These are phyloP conservation scores for Forbesichthys agassizii DNA, from an alignment of 2,113 vertebrate genomes.

Conservation along the genomic window DNA sequence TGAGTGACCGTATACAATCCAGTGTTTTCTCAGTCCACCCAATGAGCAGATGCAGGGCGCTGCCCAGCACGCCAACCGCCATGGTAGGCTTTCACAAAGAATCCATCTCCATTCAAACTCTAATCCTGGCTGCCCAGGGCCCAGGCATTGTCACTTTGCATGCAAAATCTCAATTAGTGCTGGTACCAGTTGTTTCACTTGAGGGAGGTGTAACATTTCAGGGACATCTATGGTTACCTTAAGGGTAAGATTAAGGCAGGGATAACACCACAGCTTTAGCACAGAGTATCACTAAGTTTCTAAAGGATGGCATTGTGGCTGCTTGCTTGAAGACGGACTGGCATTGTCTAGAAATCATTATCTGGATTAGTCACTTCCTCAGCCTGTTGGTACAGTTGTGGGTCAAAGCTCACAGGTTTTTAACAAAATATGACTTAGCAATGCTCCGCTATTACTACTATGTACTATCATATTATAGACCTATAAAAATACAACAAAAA, in stretches of 20 bases:
- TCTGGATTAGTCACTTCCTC: background rate
- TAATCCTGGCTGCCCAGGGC: slow-evolving; percentile 79
- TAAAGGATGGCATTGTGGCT: background rate
- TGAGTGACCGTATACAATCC: slow-evolving; percentile 65
- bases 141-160: slow-evolving; percentile 79
- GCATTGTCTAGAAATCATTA: slow-evolving; percentile 15
- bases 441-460: too few relatives aligned
- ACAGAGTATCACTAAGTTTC: background rate
- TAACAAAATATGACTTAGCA: too few relatives aligned
- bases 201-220: slow-evolving; percentile 69
- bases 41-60: slow-evolving; percentile 77
- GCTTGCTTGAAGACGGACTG: slow-evolving; percentile 24
- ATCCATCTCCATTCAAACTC: slow-evolving; percentile 78
- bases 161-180: slow-evolving; percentile 85
- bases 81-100: slow-evolving; percentile 81
- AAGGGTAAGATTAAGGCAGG: slow-evolving; percentile 57
- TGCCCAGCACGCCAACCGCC: slow-evolving; percentile 74
- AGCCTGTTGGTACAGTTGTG: too few relatives aligned
- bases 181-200: slow-evolving; percentile 81
- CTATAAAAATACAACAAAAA: too few relatives aligned
- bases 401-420: too few relatives aligned
- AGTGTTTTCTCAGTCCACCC: slow-evolving; percentile 71
- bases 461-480: too few relatives aligned
- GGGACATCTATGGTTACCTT: slow-evolving; percentile 66
- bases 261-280: slow-evolving; percentile 30